phyloP scores from a whole-genome alignment of 2,113 vertebrate genomes.

The Origma solitaria region DNA sequence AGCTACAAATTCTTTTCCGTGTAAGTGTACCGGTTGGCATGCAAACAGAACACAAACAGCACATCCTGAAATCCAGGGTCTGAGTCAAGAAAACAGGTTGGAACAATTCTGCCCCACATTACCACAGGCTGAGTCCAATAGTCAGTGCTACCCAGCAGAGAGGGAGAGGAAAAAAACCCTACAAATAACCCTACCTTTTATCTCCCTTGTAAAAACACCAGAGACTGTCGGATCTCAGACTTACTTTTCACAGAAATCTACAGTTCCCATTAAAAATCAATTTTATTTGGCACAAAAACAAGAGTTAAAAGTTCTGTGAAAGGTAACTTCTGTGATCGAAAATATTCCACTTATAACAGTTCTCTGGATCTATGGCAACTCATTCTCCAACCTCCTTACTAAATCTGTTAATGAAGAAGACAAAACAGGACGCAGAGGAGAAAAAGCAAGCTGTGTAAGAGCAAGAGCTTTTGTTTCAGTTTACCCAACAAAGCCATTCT shows the following conservation, averaged over 20 bases:
- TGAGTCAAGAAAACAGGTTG: neutral
- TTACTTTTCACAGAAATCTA: neutral
- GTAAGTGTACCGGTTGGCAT: neutral
- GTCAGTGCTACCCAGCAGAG: neutral
- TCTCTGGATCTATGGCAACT: neutral
- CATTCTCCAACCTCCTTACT: neutral
- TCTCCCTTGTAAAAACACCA: neutral
- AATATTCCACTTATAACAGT: neutral
- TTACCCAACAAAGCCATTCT: conserved; percentile 34
- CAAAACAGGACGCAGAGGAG: neutral
- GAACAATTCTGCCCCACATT: neutral
- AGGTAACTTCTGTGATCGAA: neutral
- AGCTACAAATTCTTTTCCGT: neutral
- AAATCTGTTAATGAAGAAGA: neutral
- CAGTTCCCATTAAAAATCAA: neutral
- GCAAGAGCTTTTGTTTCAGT: conserved; percentile 42
- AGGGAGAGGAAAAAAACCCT: neutral
- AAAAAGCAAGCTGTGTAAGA: neutral
- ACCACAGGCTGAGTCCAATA: neutral
- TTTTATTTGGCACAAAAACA: neutral
- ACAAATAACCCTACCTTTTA: neutral
- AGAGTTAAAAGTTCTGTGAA: neutral
- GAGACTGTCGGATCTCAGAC: neutral
- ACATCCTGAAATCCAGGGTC: neutral
- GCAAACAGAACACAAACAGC: neutral